Evolutionary conservation across 2,797 vertebrate genomes (phyloP).

Genomic region (Danio kyathit): DNA sequence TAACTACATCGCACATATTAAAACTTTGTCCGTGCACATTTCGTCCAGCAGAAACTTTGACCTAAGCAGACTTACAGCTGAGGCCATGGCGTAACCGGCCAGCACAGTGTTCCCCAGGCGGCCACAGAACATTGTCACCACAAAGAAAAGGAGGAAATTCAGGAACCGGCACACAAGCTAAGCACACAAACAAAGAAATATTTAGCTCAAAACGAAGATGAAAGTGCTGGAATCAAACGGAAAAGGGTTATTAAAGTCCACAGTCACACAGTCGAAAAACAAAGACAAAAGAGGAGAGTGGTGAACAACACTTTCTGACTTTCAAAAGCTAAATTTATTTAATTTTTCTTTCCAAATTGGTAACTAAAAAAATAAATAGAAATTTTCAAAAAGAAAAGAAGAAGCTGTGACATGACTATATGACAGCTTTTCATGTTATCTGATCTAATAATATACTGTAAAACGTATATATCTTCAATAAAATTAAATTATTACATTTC

Average conservation of each 20-base stretch:
- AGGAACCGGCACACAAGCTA: constrained; percentile 77
- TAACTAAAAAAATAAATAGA: too few relatives aligned
- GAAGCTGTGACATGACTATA: too few relatives aligned
- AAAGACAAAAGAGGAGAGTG: background rate
- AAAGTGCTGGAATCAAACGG: constrained; percentile 38
- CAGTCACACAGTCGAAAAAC: constrained; percentile 25
- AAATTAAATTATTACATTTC: too few relatives aligned
- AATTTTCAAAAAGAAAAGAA: too few relatives aligned
- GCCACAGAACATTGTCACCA: constrained; percentile 80
- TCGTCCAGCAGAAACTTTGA: background rate
- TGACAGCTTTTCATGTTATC: too few relatives aligned
- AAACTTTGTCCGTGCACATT: background rate
- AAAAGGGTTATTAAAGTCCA: background rate
- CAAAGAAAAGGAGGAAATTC: constrained; percentile 75
- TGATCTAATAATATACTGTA: too few relatives aligned
- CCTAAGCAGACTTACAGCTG: constrained; percentile 71
- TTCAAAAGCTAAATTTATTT: too few relatives aligned
- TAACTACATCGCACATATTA: constrained; percentile 13
- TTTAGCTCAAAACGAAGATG: constrained; percentile 37
- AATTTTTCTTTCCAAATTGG: too few relatives aligned
- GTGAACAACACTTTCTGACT: too few relatives aligned
- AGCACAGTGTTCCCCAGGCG: constrained; percentile 79
- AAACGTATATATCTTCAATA: too few relatives aligned
- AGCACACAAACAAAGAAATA: constrained; percentile 60
- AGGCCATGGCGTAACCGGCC: constrained; percentile 79